Percentiles rank a stretch among this genome's conserved stretches.
Evolutionary conservation across 1,140 invertebrate genomes (phyloP).

Genomic region (Scaptomyza montana): DNA sequence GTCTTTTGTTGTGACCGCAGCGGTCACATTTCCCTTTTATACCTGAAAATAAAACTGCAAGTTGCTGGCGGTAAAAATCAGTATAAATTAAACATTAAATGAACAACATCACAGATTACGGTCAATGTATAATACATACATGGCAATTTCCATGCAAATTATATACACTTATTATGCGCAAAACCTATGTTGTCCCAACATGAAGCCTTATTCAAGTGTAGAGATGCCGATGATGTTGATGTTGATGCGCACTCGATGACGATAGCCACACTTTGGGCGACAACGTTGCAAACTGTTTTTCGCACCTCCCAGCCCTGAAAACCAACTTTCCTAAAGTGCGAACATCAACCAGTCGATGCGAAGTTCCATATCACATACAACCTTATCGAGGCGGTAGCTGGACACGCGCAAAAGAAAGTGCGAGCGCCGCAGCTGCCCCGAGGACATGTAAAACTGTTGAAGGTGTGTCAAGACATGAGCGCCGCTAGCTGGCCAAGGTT

Average conservation of each 20-base stretch:
- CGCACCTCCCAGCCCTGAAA: constrained; percentile 71
- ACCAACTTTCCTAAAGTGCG: constrained; percentile 81
- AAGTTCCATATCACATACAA: background rate
- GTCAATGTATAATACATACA: constrained; percentile 27
- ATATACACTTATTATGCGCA: constrained; percentile 76
- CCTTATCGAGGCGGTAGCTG: constrained; percentile 42
- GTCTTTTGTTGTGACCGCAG: constrained; percentile 40
- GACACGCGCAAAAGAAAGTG: constrained; percentile 80
- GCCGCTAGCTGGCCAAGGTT: constrained; percentile 32
- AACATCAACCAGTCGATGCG: constrained; percentile 54
- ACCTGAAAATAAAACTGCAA: constrained; percentile 44
- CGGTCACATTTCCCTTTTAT: constrained; percentile 38
- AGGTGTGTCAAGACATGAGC: constrained; percentile 58
- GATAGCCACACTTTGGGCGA: constrained; percentile 78
- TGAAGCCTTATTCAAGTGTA: background rate
- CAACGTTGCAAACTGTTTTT: constrained; percentile 69
- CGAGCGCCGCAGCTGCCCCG: constrained; percentile 55
- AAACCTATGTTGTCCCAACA: constrained; percentile 30
- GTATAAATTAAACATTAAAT: constrained; percentile 80
- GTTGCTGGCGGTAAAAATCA: constrained; percentile 57
- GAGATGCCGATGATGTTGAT: background rate
- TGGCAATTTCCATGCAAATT: constrained; percentile 77
- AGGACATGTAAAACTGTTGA: constrained; percentile 67
- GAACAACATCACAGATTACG: constrained; percentile 57
- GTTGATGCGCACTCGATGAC: constrained; percentile 36